Conservation (phyloP, 2,113 vertebrate genomes). For the Trochalopteron elliotii region DNA sequence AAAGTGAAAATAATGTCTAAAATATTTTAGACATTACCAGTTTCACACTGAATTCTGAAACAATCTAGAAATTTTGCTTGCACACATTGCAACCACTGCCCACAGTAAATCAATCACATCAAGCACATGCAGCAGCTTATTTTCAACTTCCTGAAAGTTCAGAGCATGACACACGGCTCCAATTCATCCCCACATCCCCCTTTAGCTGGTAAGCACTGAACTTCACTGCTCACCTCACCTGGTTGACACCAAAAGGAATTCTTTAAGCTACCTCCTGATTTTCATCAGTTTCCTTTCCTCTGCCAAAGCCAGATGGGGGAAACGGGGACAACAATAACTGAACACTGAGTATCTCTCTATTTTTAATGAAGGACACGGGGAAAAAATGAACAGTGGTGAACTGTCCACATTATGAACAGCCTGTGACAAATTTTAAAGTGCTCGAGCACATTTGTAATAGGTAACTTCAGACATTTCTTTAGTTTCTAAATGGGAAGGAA, state of each 20-base stretch:
- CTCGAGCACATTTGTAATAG: background rate
- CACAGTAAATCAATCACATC: background rate
- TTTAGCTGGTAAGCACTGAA: background rate
- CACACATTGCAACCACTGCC: background rate
- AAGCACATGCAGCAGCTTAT: background rate
- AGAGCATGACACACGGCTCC: background rate
- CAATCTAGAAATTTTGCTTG: background rate
- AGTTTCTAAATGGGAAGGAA: background rate
- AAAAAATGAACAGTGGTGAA: background rate
- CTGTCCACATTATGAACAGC: background rate
- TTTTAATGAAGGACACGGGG: background rate
- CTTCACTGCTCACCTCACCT: background rate
- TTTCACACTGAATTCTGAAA: background rate
- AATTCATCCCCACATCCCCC: background rate
- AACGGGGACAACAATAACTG: rapidly evolving
- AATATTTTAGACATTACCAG: background rate
- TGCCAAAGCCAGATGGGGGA: background rate
- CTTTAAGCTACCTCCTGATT: background rate
- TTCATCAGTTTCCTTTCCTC: background rate
- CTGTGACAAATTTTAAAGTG: background rate
- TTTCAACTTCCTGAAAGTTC: background rate
- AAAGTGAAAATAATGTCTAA: background rate
- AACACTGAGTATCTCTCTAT: background rate
- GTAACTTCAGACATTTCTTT: background rate
- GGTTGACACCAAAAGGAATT: background rate